Evolutionary conservation across 2,797 vertebrate genomes (phyloP).

Genomic region (Acrocephalus scirpaceus): DNA sequence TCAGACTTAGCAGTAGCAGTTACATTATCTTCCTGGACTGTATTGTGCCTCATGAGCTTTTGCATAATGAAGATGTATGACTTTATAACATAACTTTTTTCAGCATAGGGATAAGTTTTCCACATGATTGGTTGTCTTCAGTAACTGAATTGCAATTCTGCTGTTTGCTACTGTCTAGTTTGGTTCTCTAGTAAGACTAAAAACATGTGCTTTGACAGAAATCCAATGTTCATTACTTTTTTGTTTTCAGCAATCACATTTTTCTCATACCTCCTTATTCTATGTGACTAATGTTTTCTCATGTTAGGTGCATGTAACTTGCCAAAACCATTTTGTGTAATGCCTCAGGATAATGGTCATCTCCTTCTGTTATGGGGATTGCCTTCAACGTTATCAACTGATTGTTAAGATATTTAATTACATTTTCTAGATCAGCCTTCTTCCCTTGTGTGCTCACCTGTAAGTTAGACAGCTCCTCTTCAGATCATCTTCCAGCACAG

Average conservation of each 20-base stretch:
- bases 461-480: neutral
- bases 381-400: neutral
- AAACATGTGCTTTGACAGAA: neutral
- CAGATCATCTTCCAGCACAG: neutral
- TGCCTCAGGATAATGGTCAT: neutral
- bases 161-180: neutral
- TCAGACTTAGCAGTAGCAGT: neutral
- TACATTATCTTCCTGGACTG: neutral
- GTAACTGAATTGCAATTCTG: neutral
- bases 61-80: neutral
- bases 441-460: neutral
- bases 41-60: accelerated
- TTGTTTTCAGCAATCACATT: neutral
- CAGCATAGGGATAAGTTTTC: neutral
- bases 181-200: neutral
- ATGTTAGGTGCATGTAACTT: neutral
- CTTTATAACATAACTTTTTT: neutral
- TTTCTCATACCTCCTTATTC: neutral
- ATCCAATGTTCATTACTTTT: accelerated
- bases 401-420: neutral
- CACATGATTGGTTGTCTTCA: neutral
- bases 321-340: neutral
- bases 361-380: neutral
- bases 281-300: neutral
- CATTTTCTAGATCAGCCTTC: neutral